These are phyloP conservation scores for Mus minutoides DNA, from an alignment of 2,797 vertebrate species.

Conservation along the genomic window DNA sequence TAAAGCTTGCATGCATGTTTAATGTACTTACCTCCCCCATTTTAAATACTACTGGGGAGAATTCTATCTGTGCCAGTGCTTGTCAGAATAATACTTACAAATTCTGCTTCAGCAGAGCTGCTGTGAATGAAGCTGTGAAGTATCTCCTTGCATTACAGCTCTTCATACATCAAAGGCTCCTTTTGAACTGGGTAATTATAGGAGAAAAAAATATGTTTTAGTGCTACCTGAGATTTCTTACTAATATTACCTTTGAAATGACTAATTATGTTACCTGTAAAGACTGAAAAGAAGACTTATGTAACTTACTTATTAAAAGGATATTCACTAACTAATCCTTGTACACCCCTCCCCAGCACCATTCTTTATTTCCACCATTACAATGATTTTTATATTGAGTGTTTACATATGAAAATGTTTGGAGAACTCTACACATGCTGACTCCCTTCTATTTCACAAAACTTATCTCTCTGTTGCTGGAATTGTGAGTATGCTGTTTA, in stretches of 20 bases:
- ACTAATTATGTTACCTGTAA: conserved; percentile 60
- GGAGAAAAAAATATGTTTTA: conserved; percentile 54
- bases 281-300: conserved; percentile 11
- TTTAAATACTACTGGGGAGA: conserved; percentile 57
- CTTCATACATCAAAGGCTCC: conserved; percentile 77
- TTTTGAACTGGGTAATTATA: conserved; percentile 71
- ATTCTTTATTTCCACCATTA: conserved; percentile 45
- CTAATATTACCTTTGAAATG: conserved; percentile 65
- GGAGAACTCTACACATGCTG: neutral
- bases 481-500: conserved; percentile 2
- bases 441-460: conserved; percentile 3
- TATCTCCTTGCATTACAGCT: conserved; percentile 42
- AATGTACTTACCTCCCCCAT: conserved; percentile 36
- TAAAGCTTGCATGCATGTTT: conserved; percentile 60
- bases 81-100: conserved; percentile 70
- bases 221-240: conserved; percentile 61
- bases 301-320: conserved; percentile 68
- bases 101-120: conserved; percentile 31
- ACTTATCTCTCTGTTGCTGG: conserved; percentile 26
- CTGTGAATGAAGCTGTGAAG: conserved; percentile 65
- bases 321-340: conserved; percentile 56
- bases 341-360: neutral
- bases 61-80: conserved; percentile 54
- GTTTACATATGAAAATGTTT: conserved; percentile 47
- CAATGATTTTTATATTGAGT: conserved; percentile 28